Evolutionary conservation across 1,140 invertebrate genomes (phyloP).

Genomic region (Solenopsis fugax): DNA sequence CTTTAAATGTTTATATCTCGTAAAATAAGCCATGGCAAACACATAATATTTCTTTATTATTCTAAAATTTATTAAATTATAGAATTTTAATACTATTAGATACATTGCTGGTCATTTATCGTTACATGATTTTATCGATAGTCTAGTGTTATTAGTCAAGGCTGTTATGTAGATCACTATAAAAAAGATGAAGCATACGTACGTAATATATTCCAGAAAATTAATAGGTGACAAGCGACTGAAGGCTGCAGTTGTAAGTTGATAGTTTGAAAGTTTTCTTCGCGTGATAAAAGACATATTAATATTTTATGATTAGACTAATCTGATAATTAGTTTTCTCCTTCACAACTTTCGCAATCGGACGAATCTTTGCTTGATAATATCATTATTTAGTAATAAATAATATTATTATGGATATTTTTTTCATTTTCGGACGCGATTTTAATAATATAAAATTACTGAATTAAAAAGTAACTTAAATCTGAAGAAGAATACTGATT

Average conservation of each 20-base stretch:
- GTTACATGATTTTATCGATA: conserved; percentile 8
- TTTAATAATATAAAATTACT: background rate
- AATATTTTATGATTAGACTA: conserved; percentile 7
- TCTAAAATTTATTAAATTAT: background rate
- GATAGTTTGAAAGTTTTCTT: conserved; percentile 5
- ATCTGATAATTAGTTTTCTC: conserved; percentile 10
- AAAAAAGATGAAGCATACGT: background rate
- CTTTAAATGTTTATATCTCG: background rate
- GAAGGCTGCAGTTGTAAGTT: background rate
- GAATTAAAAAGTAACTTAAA: background rate
- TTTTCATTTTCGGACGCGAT: background rate
- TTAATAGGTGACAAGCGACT: conserved; percentile 24
- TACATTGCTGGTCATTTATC: conserved; percentile 6
- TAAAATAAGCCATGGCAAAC: background rate
- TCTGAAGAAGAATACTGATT: background rate
- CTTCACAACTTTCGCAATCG: background rate
- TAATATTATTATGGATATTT: background rate
- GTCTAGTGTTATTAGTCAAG: conserved; percentile 14
- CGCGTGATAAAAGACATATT: background rate
- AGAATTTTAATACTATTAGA: conserved; percentile 5
- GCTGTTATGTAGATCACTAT: background rate
- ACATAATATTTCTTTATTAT: background rate
- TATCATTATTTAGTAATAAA: background rate
- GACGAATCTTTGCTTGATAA: background rate
- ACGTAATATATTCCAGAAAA: conserved; percentile 31